Percentiles rank a stretch among this genome's conserved stretches.
Conservation (phyloP, 2,113 vertebrate genomes). For the Istiophorus platypterus region DNA sequence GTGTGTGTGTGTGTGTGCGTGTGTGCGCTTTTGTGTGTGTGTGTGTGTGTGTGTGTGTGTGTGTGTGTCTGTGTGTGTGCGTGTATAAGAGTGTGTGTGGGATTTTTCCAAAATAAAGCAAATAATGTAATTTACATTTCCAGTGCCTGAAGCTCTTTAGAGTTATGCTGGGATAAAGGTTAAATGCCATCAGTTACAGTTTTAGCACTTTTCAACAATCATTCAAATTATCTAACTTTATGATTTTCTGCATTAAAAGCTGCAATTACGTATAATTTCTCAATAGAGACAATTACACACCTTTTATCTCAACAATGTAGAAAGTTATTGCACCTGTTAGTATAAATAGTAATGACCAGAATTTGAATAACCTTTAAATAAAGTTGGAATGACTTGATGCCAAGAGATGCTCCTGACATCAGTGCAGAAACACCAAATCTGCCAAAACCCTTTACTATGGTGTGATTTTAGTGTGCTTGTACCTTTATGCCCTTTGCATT, state of each 20-base stretch:
- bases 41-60: not conserved
- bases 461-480: not conserved
- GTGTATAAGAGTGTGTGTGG: not conserved
- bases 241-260: not conserved
- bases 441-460: not conserved
- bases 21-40: constrained; percentile 36
- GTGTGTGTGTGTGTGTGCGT: constrained; percentile 18
- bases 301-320: not conserved
- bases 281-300: not conserved
- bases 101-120: not conserved
- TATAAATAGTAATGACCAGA: not conserved
- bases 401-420: not conserved
- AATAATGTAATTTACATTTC: constrained; percentile 3
- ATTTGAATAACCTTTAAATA: not conserved
- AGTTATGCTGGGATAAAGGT: not conserved
- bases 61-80: not conserved
- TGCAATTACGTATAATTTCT: not conserved
- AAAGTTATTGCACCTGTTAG: not conserved
- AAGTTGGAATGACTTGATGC: not conserved
- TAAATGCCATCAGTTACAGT: not conserved
- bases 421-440: not conserved
- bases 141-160: not conserved
- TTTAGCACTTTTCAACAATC: constrained; percentile 3
- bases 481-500: not conserved
- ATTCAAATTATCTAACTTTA: not conserved